Evolutionary conservation across 2,888 invertebrate species (phyloP).

Genomic region (Campopleginae sp.): DNA sequence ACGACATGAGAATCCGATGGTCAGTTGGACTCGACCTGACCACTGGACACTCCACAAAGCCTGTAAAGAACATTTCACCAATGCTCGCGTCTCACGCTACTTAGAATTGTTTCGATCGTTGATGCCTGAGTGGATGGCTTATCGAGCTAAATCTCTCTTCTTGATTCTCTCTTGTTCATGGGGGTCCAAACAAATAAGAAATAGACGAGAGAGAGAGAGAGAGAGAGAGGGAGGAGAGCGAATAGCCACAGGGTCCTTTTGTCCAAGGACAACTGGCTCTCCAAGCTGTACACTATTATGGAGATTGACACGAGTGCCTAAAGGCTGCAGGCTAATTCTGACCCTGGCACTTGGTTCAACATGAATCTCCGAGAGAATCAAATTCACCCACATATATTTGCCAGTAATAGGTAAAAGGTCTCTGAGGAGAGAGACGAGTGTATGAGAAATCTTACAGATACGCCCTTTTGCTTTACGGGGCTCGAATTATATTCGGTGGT

Average conservation of each 20-base stretch:
- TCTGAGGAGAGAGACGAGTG: background rate
- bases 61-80: slow-evolving; percentile 53
- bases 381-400: slow-evolving; percentile 24
- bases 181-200: slow-evolving; percentile 72
- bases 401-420: background rate
- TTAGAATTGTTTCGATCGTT: slow-evolving; percentile 75
- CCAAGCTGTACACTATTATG: slow-evolving; percentile 58
- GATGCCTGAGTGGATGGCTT: slow-evolving; percentile 76
- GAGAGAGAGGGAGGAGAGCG: slow-evolving; percentile 23
- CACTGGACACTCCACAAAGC: slow-evolving; percentile 70
- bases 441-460: background rate
- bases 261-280: slow-evolving; percentile 58
- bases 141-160: slow-evolving; percentile 73
- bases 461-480: background rate
- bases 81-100: slow-evolving; percentile 78
- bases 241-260: slow-evolving; percentile 58
- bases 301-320: slow-evolving; percentile 51
- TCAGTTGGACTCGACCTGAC: slow-evolving; percentile 53
- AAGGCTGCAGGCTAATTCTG: slow-evolving; percentile 67
- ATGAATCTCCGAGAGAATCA: slow-evolving; percentile 26
- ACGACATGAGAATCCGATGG: slow-evolving; percentile 36
- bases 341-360: slow-evolving; percentile 55
- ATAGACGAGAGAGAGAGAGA: background rate
- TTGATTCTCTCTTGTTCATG: slow-evolving; percentile 22
- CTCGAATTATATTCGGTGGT: background rate